Conservation (phyloP, 1,140 invertebrate species). For the Protaetia brevitarsis region DNA sequence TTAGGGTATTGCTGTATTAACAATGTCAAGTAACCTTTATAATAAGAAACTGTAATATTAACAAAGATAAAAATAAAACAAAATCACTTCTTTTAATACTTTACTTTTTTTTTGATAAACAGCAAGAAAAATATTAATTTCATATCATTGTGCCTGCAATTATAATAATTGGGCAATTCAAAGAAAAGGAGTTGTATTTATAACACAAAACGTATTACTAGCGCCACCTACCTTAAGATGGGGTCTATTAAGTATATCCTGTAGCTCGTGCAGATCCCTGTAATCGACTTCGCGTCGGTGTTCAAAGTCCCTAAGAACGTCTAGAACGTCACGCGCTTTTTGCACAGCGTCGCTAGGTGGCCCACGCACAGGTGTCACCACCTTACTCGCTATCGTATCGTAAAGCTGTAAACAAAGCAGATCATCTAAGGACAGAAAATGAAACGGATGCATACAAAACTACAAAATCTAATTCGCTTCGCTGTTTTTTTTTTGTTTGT, state of each 20-base stretch:
- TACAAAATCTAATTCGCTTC: too few relatives aligned
- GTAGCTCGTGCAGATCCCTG: constrained; percentile 71
- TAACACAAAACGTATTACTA: not conserved
- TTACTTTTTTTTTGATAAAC: too few relatives aligned
- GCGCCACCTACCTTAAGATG: constrained; percentile 72
- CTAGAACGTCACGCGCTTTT: constrained; percentile 72
- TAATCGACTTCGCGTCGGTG: constrained; percentile 51
- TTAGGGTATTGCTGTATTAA: too few relatives aligned
- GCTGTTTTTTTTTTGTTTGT: too few relatives aligned
- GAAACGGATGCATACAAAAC: too few relatives aligned
- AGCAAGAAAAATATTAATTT: too few relatives aligned
- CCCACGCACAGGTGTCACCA: constrained; percentile 68
- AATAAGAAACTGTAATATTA: too few relatives aligned
- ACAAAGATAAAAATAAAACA: too few relatives aligned
- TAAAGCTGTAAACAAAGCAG: constrained; percentile 64
- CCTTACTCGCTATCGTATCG: constrained; percentile 76
- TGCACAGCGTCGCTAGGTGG: constrained; percentile 77
- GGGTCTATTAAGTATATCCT: constrained; percentile 73
- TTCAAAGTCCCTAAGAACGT: constrained; percentile 60
- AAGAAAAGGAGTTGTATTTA: not conserved
- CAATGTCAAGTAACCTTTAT: too few relatives aligned
- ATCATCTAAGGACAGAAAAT: not conserved
- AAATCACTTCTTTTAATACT: too few relatives aligned
- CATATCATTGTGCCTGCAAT: too few relatives aligned
- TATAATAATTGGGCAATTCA: too few relatives aligned